These are phyloP conservation scores for Mormyrus iriodes DNA, from an alignment of 2,113 vertebrate species.

Conservation along the genomic window DNA sequence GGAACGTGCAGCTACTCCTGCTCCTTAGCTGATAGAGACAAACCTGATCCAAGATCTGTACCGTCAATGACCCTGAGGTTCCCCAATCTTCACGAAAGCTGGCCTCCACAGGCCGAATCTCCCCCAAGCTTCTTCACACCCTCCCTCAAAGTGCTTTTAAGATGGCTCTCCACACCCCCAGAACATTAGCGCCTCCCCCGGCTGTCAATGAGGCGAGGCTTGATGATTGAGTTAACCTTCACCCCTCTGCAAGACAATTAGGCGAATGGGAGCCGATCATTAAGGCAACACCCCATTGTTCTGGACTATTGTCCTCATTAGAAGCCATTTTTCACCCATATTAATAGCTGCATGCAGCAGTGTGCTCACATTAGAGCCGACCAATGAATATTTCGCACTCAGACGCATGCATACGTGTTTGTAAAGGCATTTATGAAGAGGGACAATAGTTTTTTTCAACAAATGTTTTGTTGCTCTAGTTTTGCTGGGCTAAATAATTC, in stretches of 20 bases:
- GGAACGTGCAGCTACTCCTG: not conserved
- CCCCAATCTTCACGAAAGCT: not conserved
- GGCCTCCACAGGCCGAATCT: not conserved
- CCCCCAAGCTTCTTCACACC: not conserved
- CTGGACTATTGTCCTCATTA: conserved; percentile 28
- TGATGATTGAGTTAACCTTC: conserved; percentile 30
- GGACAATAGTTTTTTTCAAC: not conserved
- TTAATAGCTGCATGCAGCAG: not conserved
- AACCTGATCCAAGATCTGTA: not conserved
- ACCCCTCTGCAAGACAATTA: conserved; percentile 27
- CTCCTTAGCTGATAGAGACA: not conserved
- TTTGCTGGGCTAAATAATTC: not conserved
- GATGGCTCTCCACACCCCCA: not conserved
- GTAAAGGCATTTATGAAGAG: not conserved
- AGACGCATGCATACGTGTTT: conserved; percentile 22
- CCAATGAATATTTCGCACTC: conserved; percentile 12
- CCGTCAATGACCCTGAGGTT: not conserved
- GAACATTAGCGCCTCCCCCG: not conserved
- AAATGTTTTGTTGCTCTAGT: conserved; percentile 5
- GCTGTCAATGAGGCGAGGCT: not conserved
- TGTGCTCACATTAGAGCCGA: not conserved
- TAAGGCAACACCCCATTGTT: conserved; percentile 39
- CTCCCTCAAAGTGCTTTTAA: not conserved
- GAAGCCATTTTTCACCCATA: conserved; percentile 25
- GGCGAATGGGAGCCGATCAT: conserved; percentile 33